Conservation (phyloP, 2,797 vertebrate genomes). For the Erpetoichthys calabaricus region DNA sequence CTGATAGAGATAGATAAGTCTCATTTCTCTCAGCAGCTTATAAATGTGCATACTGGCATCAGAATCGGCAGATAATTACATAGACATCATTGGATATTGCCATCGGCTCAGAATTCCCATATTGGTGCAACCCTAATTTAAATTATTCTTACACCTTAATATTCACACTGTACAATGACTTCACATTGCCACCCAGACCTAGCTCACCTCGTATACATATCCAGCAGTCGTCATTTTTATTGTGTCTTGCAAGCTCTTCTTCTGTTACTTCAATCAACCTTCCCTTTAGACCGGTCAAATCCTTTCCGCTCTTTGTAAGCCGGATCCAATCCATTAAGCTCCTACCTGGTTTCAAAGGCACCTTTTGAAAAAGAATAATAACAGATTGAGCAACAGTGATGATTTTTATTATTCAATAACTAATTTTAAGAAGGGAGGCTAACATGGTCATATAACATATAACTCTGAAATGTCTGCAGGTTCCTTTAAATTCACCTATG, state of each 20-base stretch:
- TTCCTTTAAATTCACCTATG: too few species aligned
- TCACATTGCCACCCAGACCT: not conserved
- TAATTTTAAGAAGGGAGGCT: not conserved
- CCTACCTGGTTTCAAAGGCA: constrained; percentile 81
- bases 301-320: constrained; percentile 78
- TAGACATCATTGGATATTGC: too few species aligned
- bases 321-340: constrained; percentile 97
- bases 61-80: too few species aligned
- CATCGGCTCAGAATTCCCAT: too few species aligned
- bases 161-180: too few species aligned
- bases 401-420: not conserved
- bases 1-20: too few species aligned
- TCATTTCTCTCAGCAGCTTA: too few species aligned
- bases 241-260: constrained; percentile 81
- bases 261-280: constrained; percentile 71
- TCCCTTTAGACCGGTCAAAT: constrained; percentile 75
- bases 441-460: not conserved
- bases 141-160: too few species aligned
- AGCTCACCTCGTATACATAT: constrained; percentile 83
- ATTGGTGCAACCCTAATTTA: too few species aligned
- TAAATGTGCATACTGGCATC: too few species aligned
- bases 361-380: constrained; percentile 38
- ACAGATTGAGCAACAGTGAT: not conserved
- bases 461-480: too few species aligned
- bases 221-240: constrained; percentile 80